A percentile compares a stretch with the other conserved stretches of the same genome.
Conservation (phyloP, 2,888 invertebrate species). For the Sipha maydis region DNA sequence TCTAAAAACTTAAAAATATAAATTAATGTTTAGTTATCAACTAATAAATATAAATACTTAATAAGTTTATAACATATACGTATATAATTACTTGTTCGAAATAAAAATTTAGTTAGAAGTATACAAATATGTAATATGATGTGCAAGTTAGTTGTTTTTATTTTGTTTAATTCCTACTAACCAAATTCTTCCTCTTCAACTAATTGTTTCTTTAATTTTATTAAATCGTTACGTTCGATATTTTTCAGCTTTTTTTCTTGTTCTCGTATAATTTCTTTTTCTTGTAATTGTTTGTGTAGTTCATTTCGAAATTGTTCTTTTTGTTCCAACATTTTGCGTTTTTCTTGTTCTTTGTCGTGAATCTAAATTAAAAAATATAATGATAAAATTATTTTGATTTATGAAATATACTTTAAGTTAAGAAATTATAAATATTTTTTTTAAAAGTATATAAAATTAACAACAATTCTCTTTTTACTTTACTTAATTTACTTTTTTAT, state of each 20-base stretch:
- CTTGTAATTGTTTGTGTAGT: conserved; percentile 8
- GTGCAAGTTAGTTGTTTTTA: no score
- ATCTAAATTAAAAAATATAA: conserved; percentile 27
- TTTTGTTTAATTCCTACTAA: background rate
- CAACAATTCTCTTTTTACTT: no score
- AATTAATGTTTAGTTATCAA: no score
- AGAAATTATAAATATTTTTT: background rate
- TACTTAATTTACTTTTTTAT: no score
- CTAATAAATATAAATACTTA: no score
- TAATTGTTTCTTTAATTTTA: conserved; percentile 22
- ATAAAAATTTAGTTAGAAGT: no score
- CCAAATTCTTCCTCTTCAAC: conserved; percentile 32
- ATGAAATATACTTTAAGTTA: background rate
- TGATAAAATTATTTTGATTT: no score
- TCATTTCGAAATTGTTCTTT: conserved; percentile 8
- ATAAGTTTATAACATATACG: no score
- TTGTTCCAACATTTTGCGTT: background rate
- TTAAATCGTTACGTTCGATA: conserved; percentile 1
- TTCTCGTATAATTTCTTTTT: conserved; percentile 14
- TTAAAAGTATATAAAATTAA: no score
- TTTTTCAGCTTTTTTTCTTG: conserved; percentile 38
- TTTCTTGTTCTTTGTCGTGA: conserved; percentile 42
- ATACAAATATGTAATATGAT: no score
- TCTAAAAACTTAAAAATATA: no score
- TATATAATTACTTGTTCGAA: no score